Evolutionary conservation across 2,113 vertebrate species (phyloP), one percentile per base, ranked within the genome.

Genomic region (Elephantulus edwardii): DNA sequence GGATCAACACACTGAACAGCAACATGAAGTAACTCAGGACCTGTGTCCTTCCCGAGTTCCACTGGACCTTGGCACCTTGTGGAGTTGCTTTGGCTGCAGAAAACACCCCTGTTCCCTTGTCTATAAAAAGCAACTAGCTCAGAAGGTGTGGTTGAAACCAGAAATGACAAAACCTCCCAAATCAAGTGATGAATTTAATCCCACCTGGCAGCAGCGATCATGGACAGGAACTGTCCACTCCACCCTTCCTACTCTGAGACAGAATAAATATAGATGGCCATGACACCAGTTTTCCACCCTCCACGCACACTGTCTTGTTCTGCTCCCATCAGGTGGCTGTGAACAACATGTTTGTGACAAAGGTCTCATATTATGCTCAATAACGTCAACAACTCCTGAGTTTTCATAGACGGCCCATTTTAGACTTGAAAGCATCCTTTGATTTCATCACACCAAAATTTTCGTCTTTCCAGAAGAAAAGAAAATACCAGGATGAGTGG

Each of bases 271-370:
- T 40, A 88, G 95, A 93, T 80, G 75, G 30, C 22, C 44, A 17
- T 75, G 79, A 95, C 95, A 74, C 64, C 86, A 94, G 0, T 70
- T 94, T 74, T 92, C 86, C 92, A 89, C 26, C 35, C 81, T 95
- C 38, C 0, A 0, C 44, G 82, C 81, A 35, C 14, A 35, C 68
- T 78, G 56, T 50, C 93, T 79, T 83, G 86, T 52, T 95, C 96
- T 94, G 95, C 78, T 94, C 94, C 94, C 83, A 54, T 91, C 94
- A 72, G 24, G 33, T 24, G 79, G 93, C 70, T 77, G 86, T 93
- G 81, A 94, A 96, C 88, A 93, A 95, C 88, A 70, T 92, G 92
- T 95, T 93, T 93, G 89, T 92, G 91, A 94, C 95, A 93, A 96
- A 92, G 94, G 92, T 92, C 90, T 94, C 58, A 12, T 90, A 54